phyloP scores from a whole-genome alignment of 2,113 vertebrate genomes.

The Cariama cristata region DNA sequence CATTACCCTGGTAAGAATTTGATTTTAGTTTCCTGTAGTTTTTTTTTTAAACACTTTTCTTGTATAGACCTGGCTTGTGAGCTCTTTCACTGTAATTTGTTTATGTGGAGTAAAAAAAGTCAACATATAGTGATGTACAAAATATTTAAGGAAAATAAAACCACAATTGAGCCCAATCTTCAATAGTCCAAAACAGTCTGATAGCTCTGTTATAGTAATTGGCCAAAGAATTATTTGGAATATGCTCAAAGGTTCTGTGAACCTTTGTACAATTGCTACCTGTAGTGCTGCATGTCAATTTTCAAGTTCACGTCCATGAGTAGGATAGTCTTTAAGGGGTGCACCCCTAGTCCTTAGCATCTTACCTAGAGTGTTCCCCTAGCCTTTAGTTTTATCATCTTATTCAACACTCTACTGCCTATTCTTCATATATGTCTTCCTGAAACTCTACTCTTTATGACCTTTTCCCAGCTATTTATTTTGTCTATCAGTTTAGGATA shows the following conservation, averaged over 20 bases:
- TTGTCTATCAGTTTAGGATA: background rate
- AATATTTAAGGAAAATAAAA: background rate
- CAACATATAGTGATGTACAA: fast-evolving
- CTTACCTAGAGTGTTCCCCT: background rate
- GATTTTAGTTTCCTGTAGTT: background rate
- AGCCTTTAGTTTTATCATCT: background rate
- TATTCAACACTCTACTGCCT: background rate
- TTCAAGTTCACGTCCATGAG: background rate
- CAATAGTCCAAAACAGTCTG: background rate
- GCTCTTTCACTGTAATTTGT: background rate
- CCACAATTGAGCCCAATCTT: background rate
- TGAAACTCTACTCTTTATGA: background rate
- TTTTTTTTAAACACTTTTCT: background rate
- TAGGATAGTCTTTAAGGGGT: background rate
- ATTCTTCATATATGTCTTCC: background rate
- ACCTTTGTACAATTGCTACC: background rate
- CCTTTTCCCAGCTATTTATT: background rate
- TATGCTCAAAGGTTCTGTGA: background rate
- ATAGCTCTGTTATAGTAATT: background rate
- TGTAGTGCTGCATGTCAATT: background rate
- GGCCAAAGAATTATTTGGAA: background rate
- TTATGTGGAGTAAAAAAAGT: background rate
- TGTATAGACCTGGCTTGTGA: background rate
- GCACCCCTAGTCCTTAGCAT: no score
- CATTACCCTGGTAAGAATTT: background rate